Conservation (phyloP, 1,140 invertebrate species). For the Pogonognathellus flavescens region DNA sequence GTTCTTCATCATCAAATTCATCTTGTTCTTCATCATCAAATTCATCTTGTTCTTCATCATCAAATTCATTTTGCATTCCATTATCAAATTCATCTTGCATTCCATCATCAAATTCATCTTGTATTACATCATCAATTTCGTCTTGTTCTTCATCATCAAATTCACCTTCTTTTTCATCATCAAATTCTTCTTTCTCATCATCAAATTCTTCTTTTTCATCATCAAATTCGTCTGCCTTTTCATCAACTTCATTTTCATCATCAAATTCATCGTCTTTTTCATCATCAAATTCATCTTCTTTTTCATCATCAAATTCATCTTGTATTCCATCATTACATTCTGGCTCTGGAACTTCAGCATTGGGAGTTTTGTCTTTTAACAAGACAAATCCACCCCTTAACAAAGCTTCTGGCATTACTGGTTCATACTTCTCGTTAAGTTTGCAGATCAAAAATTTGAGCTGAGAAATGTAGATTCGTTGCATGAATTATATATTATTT, state of each 20-base stretch:
- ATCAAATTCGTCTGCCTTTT: neutral
- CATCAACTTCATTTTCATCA: neutral
- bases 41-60: too few species aligned
- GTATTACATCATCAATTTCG: too few species aligned
- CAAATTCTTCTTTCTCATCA: neutral
- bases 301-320: neutral
- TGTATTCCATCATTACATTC: neutral
- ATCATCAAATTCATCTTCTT: neutral
- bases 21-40: too few species aligned
- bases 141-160: neutral
- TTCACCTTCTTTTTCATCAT: neutral
- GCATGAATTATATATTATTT: too few species aligned
- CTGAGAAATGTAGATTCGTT: too few species aligned
- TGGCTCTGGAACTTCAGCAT: neutral
- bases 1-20: too few species aligned
- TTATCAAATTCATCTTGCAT: too few species aligned
- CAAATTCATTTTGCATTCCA: too few species aligned
- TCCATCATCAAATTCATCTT: too few species aligned
- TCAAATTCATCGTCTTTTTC: neutral
- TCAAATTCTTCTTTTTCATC: neutral
- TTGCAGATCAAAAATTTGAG: too few species aligned
- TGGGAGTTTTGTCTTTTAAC: neutral
- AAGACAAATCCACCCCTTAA: neutral
- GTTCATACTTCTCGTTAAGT: too few species aligned
- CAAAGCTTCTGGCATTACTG: slow-evolving; percentile 74